Evolutionary conservation across 2,113 vertebrate genomes (phyloP).

Genomic region (Scophthalmus maximus): DNA sequence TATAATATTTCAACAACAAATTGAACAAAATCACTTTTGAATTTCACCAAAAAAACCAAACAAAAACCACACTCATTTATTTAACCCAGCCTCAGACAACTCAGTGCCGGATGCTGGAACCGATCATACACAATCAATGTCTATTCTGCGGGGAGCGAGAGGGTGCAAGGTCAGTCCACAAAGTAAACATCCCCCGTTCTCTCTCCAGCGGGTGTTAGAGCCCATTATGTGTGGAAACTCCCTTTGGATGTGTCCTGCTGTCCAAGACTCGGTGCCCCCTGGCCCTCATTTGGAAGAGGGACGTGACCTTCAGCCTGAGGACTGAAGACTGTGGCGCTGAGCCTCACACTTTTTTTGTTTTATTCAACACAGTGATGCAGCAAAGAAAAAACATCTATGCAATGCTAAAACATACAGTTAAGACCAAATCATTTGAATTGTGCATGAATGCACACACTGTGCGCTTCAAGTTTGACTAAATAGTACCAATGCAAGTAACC

Average conservation of each 20-base stretch:
- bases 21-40: too few species aligned
- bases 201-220: conserved; percentile 37
- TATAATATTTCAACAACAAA: too few species aligned
- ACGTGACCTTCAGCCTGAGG: conserved; percentile 47
- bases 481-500: not conserved
- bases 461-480: not conserved
- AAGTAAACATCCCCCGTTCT: conserved; percentile 51
- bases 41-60: too few species aligned
- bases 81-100: conserved; percentile 13
- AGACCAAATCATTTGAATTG: not conserved
- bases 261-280: conserved; percentile 53
- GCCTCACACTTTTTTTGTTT: conserved; percentile 8
- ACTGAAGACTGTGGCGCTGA: conserved; percentile 18
- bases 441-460: not conserved
- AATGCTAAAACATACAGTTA: not conserved
- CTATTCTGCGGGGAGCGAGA: conserved; percentile 30
- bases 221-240: conserved; percentile 53
- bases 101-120: conserved; percentile 5
- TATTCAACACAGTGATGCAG: conserved; percentile 24
- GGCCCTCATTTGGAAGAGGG: conserved; percentile 54
- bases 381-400: not conserved
- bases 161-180: conserved; percentile 64
- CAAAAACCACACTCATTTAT: not conserved
- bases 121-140: conserved; percentile 55
- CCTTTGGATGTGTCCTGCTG: conserved; percentile 51